Percentiles rank a stretch among this genome's conserved stretches.
Conservation (phyloP, 2,888 invertebrate genomes). For the Nysson spinosus region DNA sequence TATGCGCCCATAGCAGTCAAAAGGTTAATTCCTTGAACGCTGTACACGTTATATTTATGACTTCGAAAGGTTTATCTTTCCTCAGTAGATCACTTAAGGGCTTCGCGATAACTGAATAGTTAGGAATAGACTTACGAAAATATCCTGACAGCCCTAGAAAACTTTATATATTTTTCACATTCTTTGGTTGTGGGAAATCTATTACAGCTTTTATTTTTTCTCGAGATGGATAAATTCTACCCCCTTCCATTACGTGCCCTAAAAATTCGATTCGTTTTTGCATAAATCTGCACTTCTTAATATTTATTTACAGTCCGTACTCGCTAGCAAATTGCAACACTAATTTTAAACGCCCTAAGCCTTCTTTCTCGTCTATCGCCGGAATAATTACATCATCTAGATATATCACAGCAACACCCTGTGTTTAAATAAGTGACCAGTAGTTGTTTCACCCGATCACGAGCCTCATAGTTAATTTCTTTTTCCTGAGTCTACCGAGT, state of each 20-base stretch:
- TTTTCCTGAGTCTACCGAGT: too few relatives aligned
- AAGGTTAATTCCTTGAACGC: too few relatives aligned
- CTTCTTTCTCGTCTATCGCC: not conserved
- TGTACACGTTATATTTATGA: too few relatives aligned
- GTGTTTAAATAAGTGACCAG: too few relatives aligned
- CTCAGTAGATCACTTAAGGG: constrained; percentile 24
- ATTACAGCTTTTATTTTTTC: constrained; percentile 19
- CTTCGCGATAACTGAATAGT: constrained; percentile 17
- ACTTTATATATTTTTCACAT: constrained; percentile 18
- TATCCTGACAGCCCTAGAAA: constrained; percentile 27
- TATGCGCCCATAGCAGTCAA: too few relatives aligned
- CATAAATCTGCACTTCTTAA: constrained; percentile 26
- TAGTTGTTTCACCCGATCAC: too few relatives aligned
- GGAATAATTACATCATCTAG: constrained; percentile 19
- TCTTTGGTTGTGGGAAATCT: constrained; percentile 12
- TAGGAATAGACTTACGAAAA: constrained; percentile 27
- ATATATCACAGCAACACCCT: constrained; percentile 3
- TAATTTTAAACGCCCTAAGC: not conserved
- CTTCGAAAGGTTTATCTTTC: constrained; percentile 8
- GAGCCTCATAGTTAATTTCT: too few relatives aligned
- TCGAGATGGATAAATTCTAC: constrained; percentile 20
- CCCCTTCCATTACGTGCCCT: constrained; percentile 18
- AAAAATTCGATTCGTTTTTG: constrained; percentile 18
- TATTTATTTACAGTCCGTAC: constrained; percentile 12
- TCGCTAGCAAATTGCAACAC: constrained; percentile 2